These are phyloP conservation scores for Diarsia brunnea DNA, from an alignment of 2,888 invertebrate genomes.

Conservation along the genomic window DNA sequence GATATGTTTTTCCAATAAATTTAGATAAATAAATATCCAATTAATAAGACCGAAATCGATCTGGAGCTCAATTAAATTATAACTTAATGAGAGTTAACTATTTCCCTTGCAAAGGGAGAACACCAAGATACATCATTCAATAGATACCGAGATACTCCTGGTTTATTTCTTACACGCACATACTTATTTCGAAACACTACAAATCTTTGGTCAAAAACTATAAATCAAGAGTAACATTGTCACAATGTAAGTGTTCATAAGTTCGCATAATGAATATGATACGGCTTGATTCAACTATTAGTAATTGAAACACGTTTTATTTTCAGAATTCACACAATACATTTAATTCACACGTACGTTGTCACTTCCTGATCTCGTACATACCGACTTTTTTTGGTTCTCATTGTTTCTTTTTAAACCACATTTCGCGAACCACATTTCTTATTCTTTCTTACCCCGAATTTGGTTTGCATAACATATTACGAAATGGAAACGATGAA, in stretches of 20 bases:
- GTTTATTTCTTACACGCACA: background rate
- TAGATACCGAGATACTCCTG: background rate
- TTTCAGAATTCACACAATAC: constrained; percentile 56
- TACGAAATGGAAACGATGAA: constrained; percentile 77
- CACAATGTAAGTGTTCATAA: background rate
- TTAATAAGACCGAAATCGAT: background rate
- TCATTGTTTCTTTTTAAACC: constrained; percentile 66
- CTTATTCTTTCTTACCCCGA: constrained; percentile 72
- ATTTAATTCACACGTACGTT: constrained; percentile 56
- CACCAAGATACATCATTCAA: background rate
- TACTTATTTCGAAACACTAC: background rate
- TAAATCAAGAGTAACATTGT: constrained; percentile 2
- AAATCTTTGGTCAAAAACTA: background rate
- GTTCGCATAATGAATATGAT: constrained; percentile 11
- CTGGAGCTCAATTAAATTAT: background rate
- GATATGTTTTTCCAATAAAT: constrained; percentile 19
- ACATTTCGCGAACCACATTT: constrained; percentile 64
- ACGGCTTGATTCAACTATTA: constrained; percentile 31
- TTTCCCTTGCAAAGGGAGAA: background rate
- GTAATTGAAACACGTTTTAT: constrained; percentile 49
- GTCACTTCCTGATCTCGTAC: constrained; percentile 57
- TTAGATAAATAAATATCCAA: constrained; percentile 13
- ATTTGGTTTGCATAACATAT: constrained; percentile 77
- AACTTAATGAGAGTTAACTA: background rate
- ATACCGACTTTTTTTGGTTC: constrained; percentile 39